Evolutionary conservation across 2,888 invertebrate species (phyloP), one percentile per base, ranked within the genome.

Genomic region (Nymphalis polychloros): DNA sequence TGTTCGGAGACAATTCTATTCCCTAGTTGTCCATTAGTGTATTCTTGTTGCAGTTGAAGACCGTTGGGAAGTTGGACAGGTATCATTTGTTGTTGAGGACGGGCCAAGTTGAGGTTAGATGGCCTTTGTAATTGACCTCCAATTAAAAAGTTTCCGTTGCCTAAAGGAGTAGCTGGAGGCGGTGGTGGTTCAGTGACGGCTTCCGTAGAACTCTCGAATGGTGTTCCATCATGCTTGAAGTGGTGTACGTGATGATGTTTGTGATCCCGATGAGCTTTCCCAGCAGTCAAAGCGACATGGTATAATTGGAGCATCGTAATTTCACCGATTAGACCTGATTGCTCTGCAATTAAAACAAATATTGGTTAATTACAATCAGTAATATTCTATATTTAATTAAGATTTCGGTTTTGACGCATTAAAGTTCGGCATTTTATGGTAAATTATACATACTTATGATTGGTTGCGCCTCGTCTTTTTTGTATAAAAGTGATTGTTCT

Each of bases 191-290:
- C 93, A 0, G 94, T 92, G 0, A 93, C 93, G 0, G 94, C 90
- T 55, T 95, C 94, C 0, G 95, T 92, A 10, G 95, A 87, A 3
- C 94, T 93, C 13, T 94, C 94, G 17, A 95, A 84, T 19, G 94
- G 93, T 19, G 90, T 92, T 0, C 96, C 96, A 73, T 96, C 95
- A 80, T 96, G 96, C 78, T 95, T 95, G 80, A 95, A 96, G 78
- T 96, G 96, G 82, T 97, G 96, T 0, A 94, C 97, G 85, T 97
- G 97, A 81, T 97, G 97, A 80, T 97, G 97, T 80, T 97, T 97
- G 86, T 97, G 97, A 80, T 97, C 96, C 74, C 95, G 95, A 87
- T 97, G 97, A 0, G 97, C 97, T 85, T 97, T 97, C 0, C 97
- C 97, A 2, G 97, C 97, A 3, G 96, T 96, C 69, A 97, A 82